A percentile compares a stretch with the other conserved stretches of the same genome.
Conservation (phyloP, 2,113 vertebrate species). For the Dendrocopos noguchii region DNA sequence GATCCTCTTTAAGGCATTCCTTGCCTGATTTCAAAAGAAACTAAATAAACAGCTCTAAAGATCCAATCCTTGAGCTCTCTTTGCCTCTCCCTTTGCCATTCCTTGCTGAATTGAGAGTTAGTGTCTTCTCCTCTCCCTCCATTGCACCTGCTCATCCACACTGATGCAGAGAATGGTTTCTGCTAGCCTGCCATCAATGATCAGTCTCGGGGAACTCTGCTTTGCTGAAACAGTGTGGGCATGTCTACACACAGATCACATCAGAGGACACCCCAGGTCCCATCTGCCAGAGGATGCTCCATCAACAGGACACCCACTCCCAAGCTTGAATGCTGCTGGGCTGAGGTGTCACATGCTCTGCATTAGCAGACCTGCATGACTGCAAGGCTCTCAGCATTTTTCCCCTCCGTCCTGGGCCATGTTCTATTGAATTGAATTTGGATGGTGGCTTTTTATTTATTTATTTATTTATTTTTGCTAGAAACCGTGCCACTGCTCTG, state of each 20-base stretch:
- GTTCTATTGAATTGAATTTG: not conserved
- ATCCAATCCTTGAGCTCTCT: not conserved
- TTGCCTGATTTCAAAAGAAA: not conserved
- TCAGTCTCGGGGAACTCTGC: not conserved
- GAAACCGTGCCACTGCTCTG: not conserved
- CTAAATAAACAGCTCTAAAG: not conserved
- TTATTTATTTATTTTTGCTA: not conserved
- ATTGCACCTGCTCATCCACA: not conserved
- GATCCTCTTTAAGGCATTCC: not conserved
- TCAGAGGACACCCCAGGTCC: not conserved
- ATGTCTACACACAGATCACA: rapidly evolving
- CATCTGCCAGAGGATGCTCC: not conserved
- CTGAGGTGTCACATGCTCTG: not conserved
- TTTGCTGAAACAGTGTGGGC: not conserved
- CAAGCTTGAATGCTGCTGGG: rapidly evolving
- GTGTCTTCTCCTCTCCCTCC: not conserved
- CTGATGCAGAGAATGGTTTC: not conserved
- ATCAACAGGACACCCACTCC: not conserved
- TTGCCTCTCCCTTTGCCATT: not conserved
- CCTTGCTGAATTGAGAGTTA: not conserved
- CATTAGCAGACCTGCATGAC: rapidly evolving
- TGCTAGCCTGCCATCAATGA: rapidly evolving
- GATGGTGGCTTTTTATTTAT: not conserved
- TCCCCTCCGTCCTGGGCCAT: not conserved
- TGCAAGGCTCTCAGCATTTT: not conserved